Evolutionary conservation across 30 jellyfish, hydroid and myxozoan genomes (phyloP).

Genomic region (Aurelia aurita complex sp. Pacific): DNA sequence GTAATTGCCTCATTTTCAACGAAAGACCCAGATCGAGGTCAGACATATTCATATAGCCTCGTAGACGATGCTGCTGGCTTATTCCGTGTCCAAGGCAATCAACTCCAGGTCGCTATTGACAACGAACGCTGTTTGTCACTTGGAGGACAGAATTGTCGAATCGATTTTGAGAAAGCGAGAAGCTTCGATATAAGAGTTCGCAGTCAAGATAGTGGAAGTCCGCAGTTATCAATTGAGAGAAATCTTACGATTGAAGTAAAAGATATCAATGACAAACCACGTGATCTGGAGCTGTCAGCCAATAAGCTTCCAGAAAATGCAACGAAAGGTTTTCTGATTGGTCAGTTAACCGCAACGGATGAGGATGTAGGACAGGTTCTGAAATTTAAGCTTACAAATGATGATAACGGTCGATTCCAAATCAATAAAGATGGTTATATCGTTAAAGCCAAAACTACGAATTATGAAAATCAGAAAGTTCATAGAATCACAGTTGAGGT

Average conservation of each 20-base stretch:
- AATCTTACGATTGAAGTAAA: constrained; percentile 24
- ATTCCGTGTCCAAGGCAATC: constrained; percentile 56
- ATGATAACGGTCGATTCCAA: constrained; percentile 66
- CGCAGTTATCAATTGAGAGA: constrained; percentile 41
- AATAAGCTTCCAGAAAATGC: constrained; percentile 69
- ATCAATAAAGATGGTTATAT: constrained; percentile 30
- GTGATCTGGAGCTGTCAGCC: constrained; percentile 64
- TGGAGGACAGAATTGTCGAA: constrained; percentile 68
- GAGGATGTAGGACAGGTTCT: constrained; percentile 76
- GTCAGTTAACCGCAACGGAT: constrained; percentile 71
- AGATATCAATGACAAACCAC: constrained; percentile 82
- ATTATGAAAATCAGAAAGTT: constrained; percentile 66
- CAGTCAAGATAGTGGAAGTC: constrained; percentile 79
- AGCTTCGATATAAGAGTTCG: constrained; percentile 25
- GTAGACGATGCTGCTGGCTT: constrained; percentile 64
- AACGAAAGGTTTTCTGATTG: constrained; percentile 68
- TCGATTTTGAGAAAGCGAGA: constrained; percentile 66
- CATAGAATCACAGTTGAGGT: constrained; percentile 71
- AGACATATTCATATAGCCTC: constrained; percentile 59
- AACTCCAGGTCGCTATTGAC: constrained; percentile 71
- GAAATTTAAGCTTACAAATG: constrained; percentile 54
- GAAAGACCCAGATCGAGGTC: constrained; percentile 74
- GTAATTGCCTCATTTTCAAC: constrained; percentile 56
- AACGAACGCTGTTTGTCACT: constrained; percentile 44
- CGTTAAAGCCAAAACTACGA: constrained; percentile 58